These are phyloP conservation scores for Chrosomus eos DNA, from an alignment of 2,797 vertebrate genomes.

Conservation along the genomic window DNA sequence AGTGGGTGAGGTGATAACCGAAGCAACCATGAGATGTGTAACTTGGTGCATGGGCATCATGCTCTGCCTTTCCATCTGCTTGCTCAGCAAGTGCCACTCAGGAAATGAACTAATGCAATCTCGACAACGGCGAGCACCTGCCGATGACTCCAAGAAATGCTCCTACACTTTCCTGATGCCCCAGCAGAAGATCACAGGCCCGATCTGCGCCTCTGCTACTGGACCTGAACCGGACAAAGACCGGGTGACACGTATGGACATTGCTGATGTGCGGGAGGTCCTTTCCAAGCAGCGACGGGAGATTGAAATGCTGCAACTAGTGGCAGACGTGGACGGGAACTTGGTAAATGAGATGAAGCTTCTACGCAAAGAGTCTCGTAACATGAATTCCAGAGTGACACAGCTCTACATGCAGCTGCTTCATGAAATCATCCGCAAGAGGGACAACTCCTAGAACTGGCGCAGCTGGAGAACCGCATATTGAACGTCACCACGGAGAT, in stretches of 20 bases:
- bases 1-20: conserved; percentile 26
- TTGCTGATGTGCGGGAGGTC: conserved; percentile 92
- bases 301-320: conserved; percentile 92
- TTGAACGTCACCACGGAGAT: conserved; percentile 97
- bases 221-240: conserved; percentile 85
- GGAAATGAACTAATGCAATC: conserved; percentile 73
- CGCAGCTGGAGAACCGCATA: conserved; percentile 95
- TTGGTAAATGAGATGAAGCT: conserved; percentile 98
- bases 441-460: conserved; percentile 97
- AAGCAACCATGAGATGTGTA: conserved; percentile 81
- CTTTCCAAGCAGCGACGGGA: conserved; percentile 92
- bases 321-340: conserved; percentile 96
- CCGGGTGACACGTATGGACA: conserved; percentile 94
- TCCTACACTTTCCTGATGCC: conserved; percentile 96
- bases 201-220: conserved; percentile 92
- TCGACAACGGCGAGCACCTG: conserved; percentile 66
- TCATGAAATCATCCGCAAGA: conserved; percentile 97
- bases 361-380: conserved; percentile 95
- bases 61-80: conserved; percentile 80
- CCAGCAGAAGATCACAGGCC: conserved; percentile 95
- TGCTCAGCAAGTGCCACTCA: conserved; percentile 69
- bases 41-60: conserved; percentile 83
- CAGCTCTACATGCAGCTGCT: conserved; percentile 99
- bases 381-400: conserved; percentile 99
- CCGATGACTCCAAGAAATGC: conserved; percentile 84